Base-by-base conservation (phyloP, 2,797 vertebrate species). In the Centroberyx gerrardi region DNA sequence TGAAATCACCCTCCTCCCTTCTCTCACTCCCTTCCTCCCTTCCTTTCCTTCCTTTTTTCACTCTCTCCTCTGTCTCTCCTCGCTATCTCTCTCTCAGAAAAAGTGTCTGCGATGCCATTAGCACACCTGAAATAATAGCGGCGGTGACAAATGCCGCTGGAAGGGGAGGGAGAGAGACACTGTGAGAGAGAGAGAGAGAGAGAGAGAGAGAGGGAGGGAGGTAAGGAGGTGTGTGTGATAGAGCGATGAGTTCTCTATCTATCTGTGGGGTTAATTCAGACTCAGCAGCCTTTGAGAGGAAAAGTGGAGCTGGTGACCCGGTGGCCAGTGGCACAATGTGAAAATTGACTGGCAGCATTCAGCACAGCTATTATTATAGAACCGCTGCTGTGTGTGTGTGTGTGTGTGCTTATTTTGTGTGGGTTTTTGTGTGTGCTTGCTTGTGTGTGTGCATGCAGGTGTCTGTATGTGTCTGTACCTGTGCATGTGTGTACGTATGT, bases 71-170 rank as follows among this genome's bases (percentile, higher is more conserved):
- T 28, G 9, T 46, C 27, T 10, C 3, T 49, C 74, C 59, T 70
- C 69, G 49, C 46, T 61, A 22, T 53, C 66, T 46, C 60, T 76
- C 31, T 76, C 73, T 66, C 78, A 68, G 78, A 83, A 76, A 55
- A 86, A 80, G 88, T 91, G 90, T 91, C 88, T 92, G 89, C 70
- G 72, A 94, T 93, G 87, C 95, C 94, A 94, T 94, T 92, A 93
- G 91, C 93, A 90, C 96, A 96, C 95, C 95, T 95, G 95, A 93
- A 95, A 96, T 94, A 95, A 93, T 91, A 95, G 90, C 84, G 65
- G 49, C 8, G 46, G 90, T 88, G 92, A 92, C 90, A 94, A 93
- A 92, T 90, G 87, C 83, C 90, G 78, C 74, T 81, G 76, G 66
- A 49, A 73, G 71, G 77, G 71, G 76, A 84, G 87, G 81, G 83